A percentile compares a stretch with the other conserved stretches of the same genome.
phyloP scores from a whole-genome alignment of 2,888 invertebrate species.

The Ophioninae sp. region DNA sequence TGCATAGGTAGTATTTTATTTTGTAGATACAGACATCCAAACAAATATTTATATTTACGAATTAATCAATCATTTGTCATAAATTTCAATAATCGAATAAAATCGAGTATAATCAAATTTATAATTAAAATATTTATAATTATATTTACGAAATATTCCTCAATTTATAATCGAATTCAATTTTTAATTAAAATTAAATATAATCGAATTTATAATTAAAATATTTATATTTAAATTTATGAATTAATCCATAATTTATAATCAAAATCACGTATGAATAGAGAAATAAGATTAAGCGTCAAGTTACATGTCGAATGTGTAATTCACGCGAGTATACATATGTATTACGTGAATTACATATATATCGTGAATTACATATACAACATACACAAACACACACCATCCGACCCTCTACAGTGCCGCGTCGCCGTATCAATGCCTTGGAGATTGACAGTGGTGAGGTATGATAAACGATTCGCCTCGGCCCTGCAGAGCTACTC shows the following conservation, averaged over 20 bases:
- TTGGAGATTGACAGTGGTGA: conserved; percentile 78
- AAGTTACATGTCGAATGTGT: conserved; percentile 48
- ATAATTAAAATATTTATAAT: too few species aligned
- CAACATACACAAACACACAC: conserved; percentile 39
- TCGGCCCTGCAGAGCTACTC: conserved; percentile 61
- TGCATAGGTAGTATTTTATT: too few species aligned
- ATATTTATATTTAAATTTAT: neutral
- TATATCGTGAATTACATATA: conserved; percentile 32
- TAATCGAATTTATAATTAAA: conserved; percentile 35
- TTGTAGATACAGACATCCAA: too few species aligned
- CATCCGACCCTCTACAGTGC: conserved; percentile 73
- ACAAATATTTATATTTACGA: too few species aligned
- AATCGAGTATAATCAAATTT: too few species aligned
- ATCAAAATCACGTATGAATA: conserved; percentile 34
- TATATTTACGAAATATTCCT: too few species aligned
- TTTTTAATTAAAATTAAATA: conserved; percentile 17
- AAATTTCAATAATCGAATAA: too few species aligned
- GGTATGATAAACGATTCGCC: conserved; percentile 78
- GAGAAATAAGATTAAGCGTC: conserved; percentile 59
- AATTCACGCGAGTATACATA: conserved; percentile 24
- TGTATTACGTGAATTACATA: too few species aligned
- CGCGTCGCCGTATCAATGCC: conserved; percentile 78
- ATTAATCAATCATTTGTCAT: too few species aligned
- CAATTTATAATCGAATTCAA: neutral
- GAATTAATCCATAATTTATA: neutral